These are phyloP conservation scores for Picathartes gymnocephalus DNA, from an alignment of 2,113 vertebrate genomes.

Conservation along the genomic window DNA sequence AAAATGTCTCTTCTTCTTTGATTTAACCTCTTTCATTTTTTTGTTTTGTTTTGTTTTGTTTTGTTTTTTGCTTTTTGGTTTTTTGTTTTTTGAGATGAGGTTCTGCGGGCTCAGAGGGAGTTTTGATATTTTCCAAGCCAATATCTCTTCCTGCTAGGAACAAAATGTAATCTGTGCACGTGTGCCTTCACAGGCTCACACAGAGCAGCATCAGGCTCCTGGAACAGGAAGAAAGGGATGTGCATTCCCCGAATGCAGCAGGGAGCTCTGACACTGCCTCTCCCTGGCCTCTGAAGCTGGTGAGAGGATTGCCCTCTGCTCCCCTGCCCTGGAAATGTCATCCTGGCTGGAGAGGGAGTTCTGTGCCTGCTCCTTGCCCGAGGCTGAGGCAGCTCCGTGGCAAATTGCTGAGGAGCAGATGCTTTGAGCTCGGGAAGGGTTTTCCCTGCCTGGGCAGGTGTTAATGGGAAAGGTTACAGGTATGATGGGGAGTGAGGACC, in stretches of 20 bases:
- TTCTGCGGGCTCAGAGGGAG: conserved; percentile 5
- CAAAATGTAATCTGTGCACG: conserved; percentile 3
- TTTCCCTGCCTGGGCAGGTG: conserved; percentile 4
- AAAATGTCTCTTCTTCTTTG: not conserved
- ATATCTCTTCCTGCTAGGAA: conserved; percentile 53
- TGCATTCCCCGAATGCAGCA: not conserved
- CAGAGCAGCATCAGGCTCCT: not conserved
- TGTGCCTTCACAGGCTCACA: not conserved
- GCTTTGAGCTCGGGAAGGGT: conserved; percentile 60
- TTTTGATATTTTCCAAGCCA: conserved; percentile 69
- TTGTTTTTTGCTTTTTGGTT: not conserved
- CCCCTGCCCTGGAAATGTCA: conserved; percentile 60
- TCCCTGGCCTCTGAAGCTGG: not conserved
- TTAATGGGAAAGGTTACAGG: conserved; percentile 29
- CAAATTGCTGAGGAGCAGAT: conserved; percentile 59
- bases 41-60: not conserved
- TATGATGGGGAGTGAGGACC: not conserved
- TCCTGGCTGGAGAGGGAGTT: conserved; percentile 17
- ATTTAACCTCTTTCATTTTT: not conserved
- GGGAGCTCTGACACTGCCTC: not conserved
- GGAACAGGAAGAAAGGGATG: not conserved
- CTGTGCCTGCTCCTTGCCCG: conserved; percentile 24
- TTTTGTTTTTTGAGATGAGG: conserved; percentile 27
- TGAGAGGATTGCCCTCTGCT: conserved; percentile 33
- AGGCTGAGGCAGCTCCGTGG: conserved; percentile 41